Evolutionary conservation across 2,113 vertebrate genomes (phyloP).

Genomic region (Apaloderma vittatum): DNA sequence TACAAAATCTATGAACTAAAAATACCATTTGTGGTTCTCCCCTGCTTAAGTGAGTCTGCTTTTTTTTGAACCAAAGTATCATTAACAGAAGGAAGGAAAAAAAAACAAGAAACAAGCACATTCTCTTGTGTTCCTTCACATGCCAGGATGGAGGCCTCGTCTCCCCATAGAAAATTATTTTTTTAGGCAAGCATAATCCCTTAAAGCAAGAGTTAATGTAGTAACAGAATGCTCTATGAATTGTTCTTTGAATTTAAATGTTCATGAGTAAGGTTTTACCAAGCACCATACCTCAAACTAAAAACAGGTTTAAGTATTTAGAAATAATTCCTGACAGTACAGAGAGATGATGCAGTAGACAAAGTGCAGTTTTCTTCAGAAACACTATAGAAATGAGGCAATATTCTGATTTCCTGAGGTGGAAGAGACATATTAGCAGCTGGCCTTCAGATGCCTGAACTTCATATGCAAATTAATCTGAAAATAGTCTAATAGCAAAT

Average conservation of each 20-base stretch:
- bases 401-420: not conserved
- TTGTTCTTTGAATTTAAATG: not conserved
- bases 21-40: not conserved
- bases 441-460: not conserved
- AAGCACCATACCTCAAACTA: not conserved
- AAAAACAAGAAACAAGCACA: not conserved
- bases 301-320: not conserved
- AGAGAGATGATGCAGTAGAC: not conserved
- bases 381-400: not conserved
- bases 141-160: not conserved
- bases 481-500: not conserved
- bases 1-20: not conserved
- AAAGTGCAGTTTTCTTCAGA: not conserved
- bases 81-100: not conserved
- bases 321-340: not conserved
- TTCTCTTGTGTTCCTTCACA: not conserved
- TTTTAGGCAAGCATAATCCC: not conserved
- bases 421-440: not conserved
- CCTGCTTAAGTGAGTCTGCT: fast-evolving
- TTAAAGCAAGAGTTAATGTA: not conserved
- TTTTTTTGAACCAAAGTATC: not conserved
- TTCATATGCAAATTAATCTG: not conserved
- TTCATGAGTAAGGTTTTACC: not conserved
- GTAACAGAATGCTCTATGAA: not conserved
- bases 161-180: not conserved